A percentile compares a stretch with the other conserved stretches of the same genome.
Evolutionary conservation across 2,113 vertebrate genomes (phyloP).

Genomic region (Equus przewalskii): DNA sequence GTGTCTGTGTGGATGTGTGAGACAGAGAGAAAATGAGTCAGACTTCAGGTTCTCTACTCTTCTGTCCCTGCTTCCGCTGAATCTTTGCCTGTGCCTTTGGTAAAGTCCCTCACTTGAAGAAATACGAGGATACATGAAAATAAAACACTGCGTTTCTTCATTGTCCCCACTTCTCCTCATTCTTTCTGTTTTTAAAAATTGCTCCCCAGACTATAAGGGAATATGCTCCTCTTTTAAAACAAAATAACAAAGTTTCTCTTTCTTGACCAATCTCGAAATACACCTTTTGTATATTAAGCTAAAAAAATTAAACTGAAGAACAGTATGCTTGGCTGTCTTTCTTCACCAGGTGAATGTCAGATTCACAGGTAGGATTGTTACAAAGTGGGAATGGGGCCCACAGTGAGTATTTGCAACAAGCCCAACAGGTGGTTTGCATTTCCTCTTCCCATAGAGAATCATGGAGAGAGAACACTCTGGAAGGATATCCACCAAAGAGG

Average conservation of each 20-base stretch:
- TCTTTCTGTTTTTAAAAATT: neutral
- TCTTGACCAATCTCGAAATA: neutral
- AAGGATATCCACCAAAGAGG: neutral
- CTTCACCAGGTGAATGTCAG: neutral
- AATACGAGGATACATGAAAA: neutral
- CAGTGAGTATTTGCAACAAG: rapidly evolving
- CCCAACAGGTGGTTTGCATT: neutral
- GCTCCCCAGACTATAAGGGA: neutral
- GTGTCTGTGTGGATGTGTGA: too few relatives aligned
- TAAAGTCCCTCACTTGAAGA: neutral
- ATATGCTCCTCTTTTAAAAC: neutral
- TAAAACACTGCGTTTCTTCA: neutral
- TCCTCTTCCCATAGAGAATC: neutral
- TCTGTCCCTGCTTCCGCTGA: neutral
- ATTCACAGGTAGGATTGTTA: rapidly evolving
- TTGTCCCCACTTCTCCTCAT: neutral
- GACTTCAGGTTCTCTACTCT: neutral
- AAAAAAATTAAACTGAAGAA: neutral
- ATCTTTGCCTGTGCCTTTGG: neutral
- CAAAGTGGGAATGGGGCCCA: neutral
- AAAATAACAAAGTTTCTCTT: neutral
- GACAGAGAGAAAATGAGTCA: neutral
- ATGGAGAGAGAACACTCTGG: neutral
- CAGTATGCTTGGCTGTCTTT: neutral
- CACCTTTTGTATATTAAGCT: neutral